Evolutionary conservation across 2,113 vertebrate genomes (phyloP).

Genomic region (Mungos mungo): DNA sequence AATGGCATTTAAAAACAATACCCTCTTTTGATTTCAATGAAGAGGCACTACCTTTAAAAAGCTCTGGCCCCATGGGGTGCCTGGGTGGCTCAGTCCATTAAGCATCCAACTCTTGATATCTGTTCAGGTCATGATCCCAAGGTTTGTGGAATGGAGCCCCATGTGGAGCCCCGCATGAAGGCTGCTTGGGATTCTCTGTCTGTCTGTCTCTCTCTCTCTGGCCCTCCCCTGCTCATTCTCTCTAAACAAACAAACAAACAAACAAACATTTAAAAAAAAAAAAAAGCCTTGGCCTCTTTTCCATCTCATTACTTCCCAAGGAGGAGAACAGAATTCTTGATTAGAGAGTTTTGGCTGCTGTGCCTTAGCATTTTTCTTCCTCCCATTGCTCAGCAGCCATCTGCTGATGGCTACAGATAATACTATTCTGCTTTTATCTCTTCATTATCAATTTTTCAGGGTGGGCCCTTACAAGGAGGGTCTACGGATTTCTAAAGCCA

Average conservation of each 20-base stretch:
- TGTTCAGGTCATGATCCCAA: too few relatives aligned
- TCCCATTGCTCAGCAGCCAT: neutral
- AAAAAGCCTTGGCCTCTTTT: neutral
- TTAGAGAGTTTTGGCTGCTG: neutral
- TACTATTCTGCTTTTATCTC: neutral
- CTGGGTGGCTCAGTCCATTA: too few relatives aligned
- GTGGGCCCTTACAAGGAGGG: neutral
- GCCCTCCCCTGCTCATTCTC: too few relatives aligned
- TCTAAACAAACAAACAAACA: too few relatives aligned
- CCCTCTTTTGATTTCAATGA: neutral
- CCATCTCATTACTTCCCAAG: neutral
- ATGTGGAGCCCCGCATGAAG: too few relatives aligned
- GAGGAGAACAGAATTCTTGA: neutral
- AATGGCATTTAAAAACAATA: neutral
- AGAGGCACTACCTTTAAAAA: neutral
- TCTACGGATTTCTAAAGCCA: neutral
- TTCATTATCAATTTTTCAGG: neutral
- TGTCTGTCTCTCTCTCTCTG: too few relatives aligned
- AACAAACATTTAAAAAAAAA: too few relatives aligned
- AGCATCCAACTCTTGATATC: too few relatives aligned
- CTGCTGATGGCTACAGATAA: neutral
- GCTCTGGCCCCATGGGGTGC: neutral
- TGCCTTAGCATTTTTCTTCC: neutral
- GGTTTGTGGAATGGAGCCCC: too few relatives aligned
- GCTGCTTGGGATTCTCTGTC: too few relatives aligned